These are phyloP conservation scores for Drosophila austrosaltans DNA, from an alignment of 2,888 invertebrate species.

Conservation along the genomic window DNA sequence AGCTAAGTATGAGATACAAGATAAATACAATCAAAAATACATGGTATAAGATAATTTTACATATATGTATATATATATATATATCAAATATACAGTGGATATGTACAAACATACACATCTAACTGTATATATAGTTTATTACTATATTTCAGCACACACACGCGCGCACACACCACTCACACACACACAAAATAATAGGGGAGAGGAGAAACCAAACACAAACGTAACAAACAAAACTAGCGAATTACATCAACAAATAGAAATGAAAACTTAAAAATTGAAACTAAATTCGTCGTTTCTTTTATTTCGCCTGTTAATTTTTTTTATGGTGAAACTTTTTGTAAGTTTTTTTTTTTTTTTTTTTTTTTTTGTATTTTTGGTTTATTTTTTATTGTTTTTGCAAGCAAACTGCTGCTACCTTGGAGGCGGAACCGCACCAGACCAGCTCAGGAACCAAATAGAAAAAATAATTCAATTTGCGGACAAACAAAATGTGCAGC, in stretches of 20 bases:
- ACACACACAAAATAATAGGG: not conserved
- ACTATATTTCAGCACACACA: not conserved
- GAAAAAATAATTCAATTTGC: constrained; percentile 76
- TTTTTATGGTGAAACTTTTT: not conserved
- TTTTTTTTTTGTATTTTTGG: not conserved
- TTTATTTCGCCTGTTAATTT: not conserved
- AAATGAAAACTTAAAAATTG: not conserved
- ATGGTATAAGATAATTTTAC: constrained; percentile 60
- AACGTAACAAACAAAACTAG: not conserved
- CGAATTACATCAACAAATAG: not conserved
- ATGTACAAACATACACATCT: constrained; percentile 8
- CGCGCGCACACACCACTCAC: not conserved
- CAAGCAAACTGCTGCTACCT: not conserved
- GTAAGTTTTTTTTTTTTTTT: not conserved
- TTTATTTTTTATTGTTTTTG: not conserved
- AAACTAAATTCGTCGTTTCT: not conserved
- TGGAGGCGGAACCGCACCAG: constrained; percentile 21
- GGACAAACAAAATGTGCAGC: constrained; percentile 49
- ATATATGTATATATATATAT: constrained; percentile 24
- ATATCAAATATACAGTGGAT: constrained; percentile 20
- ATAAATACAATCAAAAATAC: constrained; percentile 80
- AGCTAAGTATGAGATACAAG: constrained; percentile 84
- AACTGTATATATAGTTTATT: not conserved
- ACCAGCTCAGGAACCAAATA: constrained; percentile 24
- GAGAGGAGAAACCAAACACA: not conserved